A percentile compares a stretch with the other conserved stretches of the same genome.
Conservation (phyloP, 2,888 invertebrate species). For the Folsomia candida region DNA sequence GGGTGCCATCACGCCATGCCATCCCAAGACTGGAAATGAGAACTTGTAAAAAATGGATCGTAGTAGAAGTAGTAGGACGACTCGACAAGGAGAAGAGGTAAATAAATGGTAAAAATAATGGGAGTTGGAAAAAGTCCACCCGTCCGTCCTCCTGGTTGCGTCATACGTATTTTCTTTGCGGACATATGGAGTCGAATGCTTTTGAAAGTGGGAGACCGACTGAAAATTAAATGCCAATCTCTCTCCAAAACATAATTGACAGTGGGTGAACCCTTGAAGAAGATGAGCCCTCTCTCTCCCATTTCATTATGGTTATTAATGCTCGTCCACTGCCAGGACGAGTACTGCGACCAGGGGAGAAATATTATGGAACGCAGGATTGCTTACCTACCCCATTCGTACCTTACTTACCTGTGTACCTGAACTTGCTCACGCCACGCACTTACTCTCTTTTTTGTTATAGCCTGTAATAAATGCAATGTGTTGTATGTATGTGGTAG, state of each 20-base stretch:
- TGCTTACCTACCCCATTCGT: not conserved
- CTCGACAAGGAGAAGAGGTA: not conserved
- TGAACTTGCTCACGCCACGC: not conserved
- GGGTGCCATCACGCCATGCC: not conserved
- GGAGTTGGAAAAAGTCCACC: conserved; percentile 2
- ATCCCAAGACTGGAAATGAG: not conserved
- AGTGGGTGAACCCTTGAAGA: conserved; percentile 17
- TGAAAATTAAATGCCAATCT: conserved; percentile 23
- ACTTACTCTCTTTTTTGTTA: not conserved
- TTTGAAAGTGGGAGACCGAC: not conserved
- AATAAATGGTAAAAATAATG: conserved; percentile 7
- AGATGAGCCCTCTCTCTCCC: not conserved
- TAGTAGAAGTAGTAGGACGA: no score
- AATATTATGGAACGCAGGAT: no score
- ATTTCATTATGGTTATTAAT: conserved; percentile 23
- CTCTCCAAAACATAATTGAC: conserved; percentile 11
- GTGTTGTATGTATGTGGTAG: not conserved
- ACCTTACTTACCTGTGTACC: not conserved
- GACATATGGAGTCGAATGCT: not conserved
- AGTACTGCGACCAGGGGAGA: no score
- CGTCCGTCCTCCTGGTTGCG: not conserved
- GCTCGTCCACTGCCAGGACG: conserved; percentile 2
- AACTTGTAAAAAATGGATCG: no score
- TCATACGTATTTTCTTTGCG: not conserved
- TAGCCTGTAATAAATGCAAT: conserved; percentile 1